Conservation (phyloP, 2,888 invertebrate species). For the Brachynemurus nebulosus region DNA sequence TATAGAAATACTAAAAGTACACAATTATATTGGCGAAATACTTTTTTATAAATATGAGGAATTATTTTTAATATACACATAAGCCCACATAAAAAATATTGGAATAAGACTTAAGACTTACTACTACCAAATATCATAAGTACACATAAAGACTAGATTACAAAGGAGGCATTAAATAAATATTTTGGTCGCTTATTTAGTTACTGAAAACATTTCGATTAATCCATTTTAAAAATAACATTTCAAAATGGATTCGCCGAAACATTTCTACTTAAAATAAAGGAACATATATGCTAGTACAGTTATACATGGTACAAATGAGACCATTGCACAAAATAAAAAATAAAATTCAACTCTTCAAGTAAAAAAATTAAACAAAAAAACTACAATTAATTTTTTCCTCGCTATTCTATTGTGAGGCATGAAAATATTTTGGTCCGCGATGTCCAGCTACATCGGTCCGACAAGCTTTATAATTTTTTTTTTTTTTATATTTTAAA, state of each 20-base stretch:
- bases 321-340: slow-evolving; percentile 1
- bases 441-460: slow-evolving; percentile 29
- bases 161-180: not conserved
- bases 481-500: slow-evolving; percentile 2
- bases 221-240: too few relatives aligned
- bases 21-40: slow-evolving; percentile 4
- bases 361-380: not conserved
- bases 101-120: not conserved
- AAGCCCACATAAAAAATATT: not conserved
- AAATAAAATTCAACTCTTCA: not conserved
- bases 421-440: slow-evolving; percentile 25
- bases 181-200: not conserved
- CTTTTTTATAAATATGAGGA: not conserved
- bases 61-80: not conserved
- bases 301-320: too few relatives aligned
- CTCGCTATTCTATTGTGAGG: slow-evolving; percentile 6
- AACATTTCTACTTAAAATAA: too few relatives aligned
- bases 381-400: slow-evolving; percentile 1
- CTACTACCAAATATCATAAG: not conserved
- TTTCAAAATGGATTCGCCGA: too few relatives aligned
- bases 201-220: too few relatives aligned
- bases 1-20: slow-evolving; percentile 3
- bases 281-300: too few relatives aligned
- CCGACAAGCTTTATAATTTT: slow-evolving; percentile 23
- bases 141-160: not conserved